Evolutionary conservation across 1,140 invertebrate genomes (phyloP).

Genomic region (Ceratosolen solmsi): DNA sequence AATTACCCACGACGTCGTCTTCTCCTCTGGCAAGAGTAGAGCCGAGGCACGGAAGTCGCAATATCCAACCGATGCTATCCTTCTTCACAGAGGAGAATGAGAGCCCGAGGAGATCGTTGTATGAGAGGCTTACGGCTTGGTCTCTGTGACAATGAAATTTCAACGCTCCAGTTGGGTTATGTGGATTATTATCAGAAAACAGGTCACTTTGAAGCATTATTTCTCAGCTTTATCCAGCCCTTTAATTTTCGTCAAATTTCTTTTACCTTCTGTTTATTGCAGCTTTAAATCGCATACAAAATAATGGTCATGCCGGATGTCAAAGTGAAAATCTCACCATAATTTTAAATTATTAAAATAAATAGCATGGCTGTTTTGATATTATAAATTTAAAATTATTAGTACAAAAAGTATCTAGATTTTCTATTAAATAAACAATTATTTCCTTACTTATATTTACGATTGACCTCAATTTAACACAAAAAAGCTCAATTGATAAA

Average conservation of each 20-base stretch:
- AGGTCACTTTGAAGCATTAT: slow-evolving; percentile 7
- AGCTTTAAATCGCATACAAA: neutral
- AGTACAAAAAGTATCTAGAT: too few species aligned
- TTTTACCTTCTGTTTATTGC: neutral
- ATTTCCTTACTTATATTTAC: too few species aligned
- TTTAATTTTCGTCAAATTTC: neutral
- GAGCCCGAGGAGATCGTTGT: slow-evolving; percentile 17
- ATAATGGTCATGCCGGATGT: neutral
- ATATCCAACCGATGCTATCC: slow-evolving; percentile 40
- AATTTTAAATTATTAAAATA: neutral
- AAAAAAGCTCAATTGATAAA: too few species aligned
- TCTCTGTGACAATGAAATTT: slow-evolving; percentile 28
- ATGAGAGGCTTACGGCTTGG: neutral
- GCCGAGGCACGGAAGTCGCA: slow-evolving; percentile 41
- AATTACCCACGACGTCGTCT: slow-evolving; percentile 45
- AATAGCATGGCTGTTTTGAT: too few species aligned
- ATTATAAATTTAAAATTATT: too few species aligned
- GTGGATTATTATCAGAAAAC: slow-evolving; percentile 18
- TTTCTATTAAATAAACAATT: too few species aligned
- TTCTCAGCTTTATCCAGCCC: neutral
- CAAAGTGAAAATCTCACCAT: neutral
- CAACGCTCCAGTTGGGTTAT: neutral
- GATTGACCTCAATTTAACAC: too few species aligned
- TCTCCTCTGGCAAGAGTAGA: neutral
- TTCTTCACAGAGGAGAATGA: neutral